A percentile compares a stretch with the other conserved stretches of the same genome.
Evolutionary conservation across 2,113 vertebrate genomes (phyloP).

Genomic region (Callorhinus ursinus): DNA sequence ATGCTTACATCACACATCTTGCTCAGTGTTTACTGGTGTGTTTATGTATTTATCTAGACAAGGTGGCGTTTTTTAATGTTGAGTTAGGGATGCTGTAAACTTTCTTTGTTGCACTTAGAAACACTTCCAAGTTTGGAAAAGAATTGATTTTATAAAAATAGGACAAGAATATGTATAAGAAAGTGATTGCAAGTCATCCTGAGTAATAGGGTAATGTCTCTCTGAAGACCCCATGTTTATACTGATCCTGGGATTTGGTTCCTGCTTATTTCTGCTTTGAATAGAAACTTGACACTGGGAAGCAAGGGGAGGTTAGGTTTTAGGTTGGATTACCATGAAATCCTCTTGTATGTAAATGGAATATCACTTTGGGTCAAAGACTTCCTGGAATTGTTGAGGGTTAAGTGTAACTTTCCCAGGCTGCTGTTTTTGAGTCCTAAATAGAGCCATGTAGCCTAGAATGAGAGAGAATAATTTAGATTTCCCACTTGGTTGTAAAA

Average conservation of each 20-base stretch:
- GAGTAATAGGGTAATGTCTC: neutral
- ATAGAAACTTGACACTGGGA: constrained; percentile 24
- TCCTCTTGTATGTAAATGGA: constrained; percentile 26
- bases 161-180: neutral
- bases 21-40: neutral
- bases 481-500: neutral
- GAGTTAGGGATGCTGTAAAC: neutral
- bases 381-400: constrained; percentile 4
- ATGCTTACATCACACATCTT: rapidly evolving
- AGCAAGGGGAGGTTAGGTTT: neutral
- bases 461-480: neutral
- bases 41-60: neutral
- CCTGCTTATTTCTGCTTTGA: neutral
- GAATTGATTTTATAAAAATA: neutral
- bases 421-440: neutral
- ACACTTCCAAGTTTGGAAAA: neutral
- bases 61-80: neutral
- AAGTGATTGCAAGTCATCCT: rapidly evolving
- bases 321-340: constrained; percentile 13
- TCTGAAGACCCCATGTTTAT: neutral
- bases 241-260: neutral
- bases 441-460: neutral
- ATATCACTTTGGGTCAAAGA: neutral
- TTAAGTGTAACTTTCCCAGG: constrained; percentile 40
- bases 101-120: neutral